A percentile compares a stretch with the other conserved stretches of the same genome.
Conservation (phyloP, 2,797 vertebrate species). For the Okamejei kenojei region DNA sequence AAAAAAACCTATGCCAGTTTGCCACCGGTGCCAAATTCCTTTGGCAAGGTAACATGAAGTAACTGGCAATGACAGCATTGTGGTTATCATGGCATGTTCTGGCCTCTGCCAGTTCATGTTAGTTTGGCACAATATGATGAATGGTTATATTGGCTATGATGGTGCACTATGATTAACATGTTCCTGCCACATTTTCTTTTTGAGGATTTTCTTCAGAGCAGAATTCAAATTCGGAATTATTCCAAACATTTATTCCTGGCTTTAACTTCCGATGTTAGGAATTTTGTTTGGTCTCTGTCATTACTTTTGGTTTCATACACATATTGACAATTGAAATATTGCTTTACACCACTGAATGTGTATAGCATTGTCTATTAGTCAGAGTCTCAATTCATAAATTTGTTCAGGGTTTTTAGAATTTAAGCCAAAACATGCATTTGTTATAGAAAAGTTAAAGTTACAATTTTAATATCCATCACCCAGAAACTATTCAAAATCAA, state of each 20-base stretch:
- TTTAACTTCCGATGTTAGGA: not conserved
- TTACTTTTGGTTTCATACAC: not conserved
- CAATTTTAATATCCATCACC: not conserved
- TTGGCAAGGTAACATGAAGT: not conserved
- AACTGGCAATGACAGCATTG: not conserved
- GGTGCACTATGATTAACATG: not conserved
- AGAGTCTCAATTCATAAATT: not conserved
- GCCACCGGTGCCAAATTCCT: not conserved
- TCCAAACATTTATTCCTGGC: not conserved
- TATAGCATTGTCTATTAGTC: too few species aligned
- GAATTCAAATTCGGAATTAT: not conserved
- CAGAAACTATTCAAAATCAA: not conserved
- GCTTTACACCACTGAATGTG: not conserved
- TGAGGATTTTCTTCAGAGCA: not conserved
- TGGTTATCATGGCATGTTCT: not conserved
- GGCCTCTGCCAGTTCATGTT: not conserved
- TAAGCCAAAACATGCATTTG: not conserved
- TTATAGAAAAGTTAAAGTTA: not conserved
- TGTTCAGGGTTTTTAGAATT: not conserved
- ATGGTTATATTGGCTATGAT: not conserved
- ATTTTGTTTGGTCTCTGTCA: too few species aligned
- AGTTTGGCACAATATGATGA: not conserved
- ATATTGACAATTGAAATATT: not conserved
- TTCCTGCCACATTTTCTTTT: not conserved
- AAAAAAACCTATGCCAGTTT: not conserved